These are phyloP conservation scores for Chymomyza caudatula DNA, from an alignment of 2,888 invertebrate species.

Conservation along the genomic window DNA sequence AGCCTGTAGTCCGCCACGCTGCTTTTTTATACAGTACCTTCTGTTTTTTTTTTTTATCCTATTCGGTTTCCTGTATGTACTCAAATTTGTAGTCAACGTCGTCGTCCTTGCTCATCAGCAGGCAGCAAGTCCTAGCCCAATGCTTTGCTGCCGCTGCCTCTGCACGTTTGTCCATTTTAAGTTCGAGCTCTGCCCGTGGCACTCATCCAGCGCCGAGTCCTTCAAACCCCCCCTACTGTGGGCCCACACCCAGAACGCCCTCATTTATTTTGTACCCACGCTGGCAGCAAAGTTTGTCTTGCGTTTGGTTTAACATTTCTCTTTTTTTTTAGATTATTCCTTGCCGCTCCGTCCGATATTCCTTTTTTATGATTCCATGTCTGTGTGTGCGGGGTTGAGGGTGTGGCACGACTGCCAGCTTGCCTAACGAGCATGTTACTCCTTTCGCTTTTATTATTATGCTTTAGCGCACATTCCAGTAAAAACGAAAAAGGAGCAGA, in stretches of 20 bases:
- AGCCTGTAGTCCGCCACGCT: slow-evolving; percentile 45
- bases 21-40: slow-evolving; percentile 48
- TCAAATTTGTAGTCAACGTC: slow-evolving; percentile 17
- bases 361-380: slow-evolving; percentile 19
- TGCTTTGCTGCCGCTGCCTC: slow-evolving; percentile 11
- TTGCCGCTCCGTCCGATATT: slow-evolving; percentile 57
- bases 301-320: slow-evolving; percentile 62
- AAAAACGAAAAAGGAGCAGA: slow-evolving; percentile 17
- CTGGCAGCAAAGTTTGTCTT: slow-evolving; percentile 71
- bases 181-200: slow-evolving; percentile 74
- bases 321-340: slow-evolving; percentile 63
- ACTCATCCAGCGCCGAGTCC: slow-evolving; percentile 70
- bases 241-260: slow-evolving; percentile 19
- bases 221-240: slow-evolving; percentile 42
- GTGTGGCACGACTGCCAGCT: slow-evolving; percentile 28
- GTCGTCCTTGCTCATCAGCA: slow-evolving; percentile 67
- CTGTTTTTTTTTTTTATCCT: neutral
- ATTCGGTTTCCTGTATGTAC: slow-evolving; percentile 8
- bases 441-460: slow-evolving; percentile 74
- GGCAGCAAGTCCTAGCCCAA: slow-evolving; percentile 1
- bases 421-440: slow-evolving; percentile 71
- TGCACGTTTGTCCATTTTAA: slow-evolving; percentile 71
- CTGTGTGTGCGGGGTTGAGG: neutral
- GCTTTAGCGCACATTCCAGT: slow-evolving; percentile 68
- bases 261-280: slow-evolving; percentile 73